These are phyloP conservation scores for Clivina fossor DNA, from an alignment of 2,888 invertebrate genomes.

Conservation along the genomic window DNA sequence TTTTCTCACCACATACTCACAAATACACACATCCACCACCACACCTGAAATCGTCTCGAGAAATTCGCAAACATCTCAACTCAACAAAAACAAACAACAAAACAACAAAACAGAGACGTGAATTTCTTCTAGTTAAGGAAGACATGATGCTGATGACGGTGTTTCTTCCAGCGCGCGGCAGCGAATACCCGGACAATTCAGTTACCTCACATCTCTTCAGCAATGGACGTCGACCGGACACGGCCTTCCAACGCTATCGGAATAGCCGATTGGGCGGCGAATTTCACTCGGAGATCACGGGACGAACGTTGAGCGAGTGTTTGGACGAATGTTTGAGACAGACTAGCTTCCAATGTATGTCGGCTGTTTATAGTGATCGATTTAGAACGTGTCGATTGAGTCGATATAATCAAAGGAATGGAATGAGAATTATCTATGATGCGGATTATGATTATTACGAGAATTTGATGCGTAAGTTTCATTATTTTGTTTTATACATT, in stretches of 20 bases:
- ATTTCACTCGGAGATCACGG: constrained; percentile 87
- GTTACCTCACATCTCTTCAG: constrained; percentile 83
- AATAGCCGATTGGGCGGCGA: constrained; percentile 85
- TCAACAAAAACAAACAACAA: background rate
- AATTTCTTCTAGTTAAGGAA: constrained; percentile 24
- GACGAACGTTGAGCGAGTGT: constrained; percentile 85
- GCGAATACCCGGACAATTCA: constrained; percentile 86
- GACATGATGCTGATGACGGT: constrained; percentile 33
- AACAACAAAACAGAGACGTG: background rate
- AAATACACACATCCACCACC: no score
- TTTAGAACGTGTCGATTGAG: constrained; percentile 82
- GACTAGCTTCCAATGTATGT: constrained; percentile 87
- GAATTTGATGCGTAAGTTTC: constrained; percentile 84
- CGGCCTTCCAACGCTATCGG: constrained; percentile 84
- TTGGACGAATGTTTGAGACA: constrained; percentile 86
- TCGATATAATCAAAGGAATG: constrained; percentile 83
- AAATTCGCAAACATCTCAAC: no score
- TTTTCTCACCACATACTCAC: no score
- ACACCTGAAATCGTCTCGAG: no score
- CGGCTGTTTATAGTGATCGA: constrained; percentile 85
- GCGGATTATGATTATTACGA: constrained; percentile 93
- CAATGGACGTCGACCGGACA: constrained; percentile 77
- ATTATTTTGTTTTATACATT: no score
- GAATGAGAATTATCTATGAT: constrained; percentile 85
- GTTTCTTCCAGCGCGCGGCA: constrained; percentile 73